Evolutionary conservation across 2,797 vertebrate species (phyloP).

Genomic region (Mus caroli): DNA sequence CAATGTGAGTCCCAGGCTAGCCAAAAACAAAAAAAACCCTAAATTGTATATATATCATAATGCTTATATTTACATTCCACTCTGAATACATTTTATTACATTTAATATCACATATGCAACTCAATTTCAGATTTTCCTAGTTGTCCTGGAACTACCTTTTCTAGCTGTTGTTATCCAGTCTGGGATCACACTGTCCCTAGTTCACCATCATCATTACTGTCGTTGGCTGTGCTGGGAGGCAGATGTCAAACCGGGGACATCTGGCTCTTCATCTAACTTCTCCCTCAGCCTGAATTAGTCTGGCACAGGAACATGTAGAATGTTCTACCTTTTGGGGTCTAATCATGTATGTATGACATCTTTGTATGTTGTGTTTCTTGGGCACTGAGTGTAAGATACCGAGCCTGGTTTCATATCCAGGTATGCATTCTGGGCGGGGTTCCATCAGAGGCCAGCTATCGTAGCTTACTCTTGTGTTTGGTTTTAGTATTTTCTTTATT

Average conservation of each 20-base stretch:
- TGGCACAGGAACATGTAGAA: not conserved
- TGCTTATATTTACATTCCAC: not conserved
- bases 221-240: not conserved
- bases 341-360: not conserved
- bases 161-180: not conserved
- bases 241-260: not conserved
- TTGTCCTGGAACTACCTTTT: constrained; percentile 10
- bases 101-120: not conserved
- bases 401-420: not conserved
- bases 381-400: not conserved
- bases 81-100: constrained; percentile 5
- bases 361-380: not conserved
- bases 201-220: not conserved
- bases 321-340: not conserved
- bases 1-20: not conserved
- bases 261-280: not conserved
- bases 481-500: not conserved
- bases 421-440: not conserved
- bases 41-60: not conserved
- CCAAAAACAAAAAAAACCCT: not conserved
- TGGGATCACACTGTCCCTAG: not conserved
- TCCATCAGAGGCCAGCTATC: not conserved
- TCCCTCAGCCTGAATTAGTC: not conserved
- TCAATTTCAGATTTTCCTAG: not conserved
- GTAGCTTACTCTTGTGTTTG: not conserved